Conservation (phyloP, 2,888 invertebrate species). For the Miltochrista miniata region DNA sequence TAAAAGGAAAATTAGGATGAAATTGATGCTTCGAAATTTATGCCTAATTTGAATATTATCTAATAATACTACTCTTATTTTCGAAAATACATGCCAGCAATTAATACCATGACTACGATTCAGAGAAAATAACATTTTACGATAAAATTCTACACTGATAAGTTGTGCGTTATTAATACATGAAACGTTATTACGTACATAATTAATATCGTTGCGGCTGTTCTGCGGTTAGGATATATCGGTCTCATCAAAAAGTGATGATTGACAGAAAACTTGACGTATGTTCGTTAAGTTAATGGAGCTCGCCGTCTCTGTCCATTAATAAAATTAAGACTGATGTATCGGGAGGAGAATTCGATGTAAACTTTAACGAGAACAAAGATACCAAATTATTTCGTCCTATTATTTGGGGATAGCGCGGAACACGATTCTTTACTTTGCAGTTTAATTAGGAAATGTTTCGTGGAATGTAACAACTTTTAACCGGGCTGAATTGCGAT, state of each 20-base stretch:
- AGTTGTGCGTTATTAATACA: constrained; percentile 21
- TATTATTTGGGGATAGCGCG: neutral
- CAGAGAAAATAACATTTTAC: neutral
- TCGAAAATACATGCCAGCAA: constrained; percentile 5
- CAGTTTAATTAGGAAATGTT: neutral
- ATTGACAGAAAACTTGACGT: constrained; percentile 58
- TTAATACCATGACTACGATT: neutral
- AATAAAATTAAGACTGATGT: constrained; percentile 60
- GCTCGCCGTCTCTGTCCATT: constrained; percentile 44
- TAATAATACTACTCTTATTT: constrained; percentile 11
- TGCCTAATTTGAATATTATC: too few species aligned
- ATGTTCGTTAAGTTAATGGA: constrained; percentile 57
- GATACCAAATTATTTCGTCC: constrained; percentile 5
- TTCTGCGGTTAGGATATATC: constrained; percentile 38
- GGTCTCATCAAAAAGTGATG: constrained; percentile 40
- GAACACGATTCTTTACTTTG: neutral
- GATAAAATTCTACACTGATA: constrained; percentile 15
- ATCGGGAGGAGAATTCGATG: constrained; percentile 23
- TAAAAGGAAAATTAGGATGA: too few species aligned
- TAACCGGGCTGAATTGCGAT: neutral
- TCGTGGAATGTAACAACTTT: neutral
- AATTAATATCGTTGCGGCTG: constrained; percentile 39
- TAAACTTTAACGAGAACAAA: constrained; percentile 12
- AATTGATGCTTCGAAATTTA: constrained; percentile 34
- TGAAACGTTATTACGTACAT: constrained; percentile 29